Evolutionary conservation across 2,113 vertebrate genomes (phyloP).

Genomic region (Halichoerus grypus): DNA sequence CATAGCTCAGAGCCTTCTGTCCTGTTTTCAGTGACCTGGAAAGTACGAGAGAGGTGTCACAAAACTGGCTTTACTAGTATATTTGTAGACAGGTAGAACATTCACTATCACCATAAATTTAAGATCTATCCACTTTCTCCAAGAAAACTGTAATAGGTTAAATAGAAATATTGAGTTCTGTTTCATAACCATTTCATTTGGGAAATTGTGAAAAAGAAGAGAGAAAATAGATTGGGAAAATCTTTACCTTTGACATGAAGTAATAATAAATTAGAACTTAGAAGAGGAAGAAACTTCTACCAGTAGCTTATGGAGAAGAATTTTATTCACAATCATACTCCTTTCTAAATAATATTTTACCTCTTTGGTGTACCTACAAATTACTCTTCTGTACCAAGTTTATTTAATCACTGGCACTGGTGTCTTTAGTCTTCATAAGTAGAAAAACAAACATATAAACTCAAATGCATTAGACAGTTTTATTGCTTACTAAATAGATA

Average conservation of each 20-base stretch:
- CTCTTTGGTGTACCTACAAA: slow-evolving; percentile 38
- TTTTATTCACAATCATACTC: slow-evolving; percentile 59
- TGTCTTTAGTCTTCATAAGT: background rate
- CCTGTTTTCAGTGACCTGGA: slow-evolving; percentile 85
- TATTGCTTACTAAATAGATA: slow-evolving; percentile 7
- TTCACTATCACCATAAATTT: slow-evolving; percentile 79
- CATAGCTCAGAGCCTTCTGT: slow-evolving; percentile 82
- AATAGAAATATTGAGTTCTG: slow-evolving; percentile 58
- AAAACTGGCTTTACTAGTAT: slow-evolving; percentile 44
- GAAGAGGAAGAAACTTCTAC: slow-evolving; percentile 44
- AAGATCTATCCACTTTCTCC: slow-evolving; percentile 75
- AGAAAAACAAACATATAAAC: background rate
- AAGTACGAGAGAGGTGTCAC: slow-evolving; percentile 72
- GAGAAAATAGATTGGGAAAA: slow-evolving; percentile 73
- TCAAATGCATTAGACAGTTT: background rate
- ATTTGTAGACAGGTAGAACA: slow-evolving; percentile 62
- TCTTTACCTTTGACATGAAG: slow-evolving; percentile 70
- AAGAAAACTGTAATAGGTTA: slow-evolving; percentile 76
- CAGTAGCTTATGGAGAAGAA: slow-evolving; percentile 17
- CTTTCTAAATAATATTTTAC: slow-evolving; percentile 56
- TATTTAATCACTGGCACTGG: background rate
- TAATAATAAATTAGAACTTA: slow-evolving; percentile 76
- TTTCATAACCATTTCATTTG: slow-evolving; percentile 74
- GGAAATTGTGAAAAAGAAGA: slow-evolving; percentile 74
- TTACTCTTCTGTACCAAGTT: slow-evolving; percentile 2